phyloP scores from a whole-genome alignment of 1,140 invertebrate species.

The Phymorhynchus buccinoides region DNA sequence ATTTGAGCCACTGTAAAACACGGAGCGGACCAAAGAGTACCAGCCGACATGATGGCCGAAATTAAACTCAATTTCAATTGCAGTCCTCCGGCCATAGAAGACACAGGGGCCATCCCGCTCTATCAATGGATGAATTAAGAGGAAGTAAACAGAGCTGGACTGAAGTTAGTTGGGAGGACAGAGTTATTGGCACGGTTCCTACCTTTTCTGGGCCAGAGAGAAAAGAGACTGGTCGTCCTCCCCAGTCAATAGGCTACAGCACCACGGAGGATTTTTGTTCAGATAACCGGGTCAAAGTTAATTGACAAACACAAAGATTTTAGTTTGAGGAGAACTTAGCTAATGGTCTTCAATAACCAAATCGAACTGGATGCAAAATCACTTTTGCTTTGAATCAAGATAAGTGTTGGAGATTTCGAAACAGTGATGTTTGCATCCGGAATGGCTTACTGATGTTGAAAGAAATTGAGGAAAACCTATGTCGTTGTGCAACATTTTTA shows the following conservation, averaged over 20 bases:
- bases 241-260: neutral
- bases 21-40: neutral
- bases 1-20: neutral
- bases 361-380: neutral
- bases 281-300: neutral
- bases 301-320: neutral
- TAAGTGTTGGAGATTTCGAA: too few relatives aligned
- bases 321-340: neutral
- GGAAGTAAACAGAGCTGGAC: neutral
- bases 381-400: neutral
- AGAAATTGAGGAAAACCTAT: too few relatives aligned
- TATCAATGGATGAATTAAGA: slow-evolving; percentile 35
- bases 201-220: too few relatives aligned
- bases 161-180: neutral
- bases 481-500: too few relatives aligned
- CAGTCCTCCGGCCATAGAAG: neutral
- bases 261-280: neutral
- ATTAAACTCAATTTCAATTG: neutral
- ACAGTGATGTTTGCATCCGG: too few relatives aligned
- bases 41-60: neutral
- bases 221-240: neutral
- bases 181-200: neutral
- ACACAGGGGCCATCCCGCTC: neutral
- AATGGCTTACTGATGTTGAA: too few relatives aligned
- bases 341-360: neutral